Percentiles rank a stretch among this genome's conserved stretches.
These are phyloP conservation scores for Nomada ferruginata DNA, from an alignment of 2,888 invertebrate species.

Conservation along the genomic window DNA sequence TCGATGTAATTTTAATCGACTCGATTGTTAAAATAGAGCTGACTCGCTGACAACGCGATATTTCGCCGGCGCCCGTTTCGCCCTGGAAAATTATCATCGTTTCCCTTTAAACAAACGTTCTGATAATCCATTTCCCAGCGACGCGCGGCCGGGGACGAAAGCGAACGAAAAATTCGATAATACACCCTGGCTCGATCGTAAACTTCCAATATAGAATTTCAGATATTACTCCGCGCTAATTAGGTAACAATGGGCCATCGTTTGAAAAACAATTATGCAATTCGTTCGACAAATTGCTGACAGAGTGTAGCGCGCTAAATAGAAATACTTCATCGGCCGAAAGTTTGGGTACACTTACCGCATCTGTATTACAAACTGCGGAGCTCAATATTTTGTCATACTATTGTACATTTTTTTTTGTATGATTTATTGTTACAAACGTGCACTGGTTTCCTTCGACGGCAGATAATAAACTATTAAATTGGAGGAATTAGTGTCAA, in stretches of 20 bases:
- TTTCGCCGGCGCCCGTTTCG: not conserved
- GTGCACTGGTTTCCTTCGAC: no score
- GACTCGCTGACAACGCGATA: conserved; percentile 12
- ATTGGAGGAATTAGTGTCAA: no score
- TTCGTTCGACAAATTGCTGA: no score
- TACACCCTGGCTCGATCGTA: not conserved
- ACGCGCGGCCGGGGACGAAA: not conserved
- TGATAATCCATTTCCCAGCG: conserved; percentile 18
- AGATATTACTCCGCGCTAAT: not conserved
- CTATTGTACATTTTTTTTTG: no score
- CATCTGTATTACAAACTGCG: no score
- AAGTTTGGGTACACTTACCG: not conserved
- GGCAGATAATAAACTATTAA: no score
- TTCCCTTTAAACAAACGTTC: conserved; percentile 9
- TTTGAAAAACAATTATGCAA: not conserved
- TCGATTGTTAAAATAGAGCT: conserved; percentile 16
- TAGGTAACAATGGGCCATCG: not conserved
- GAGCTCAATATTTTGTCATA: no score
- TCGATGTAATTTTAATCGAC: conserved; percentile 43
- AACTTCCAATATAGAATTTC: not conserved
- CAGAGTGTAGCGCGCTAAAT: not conserved
- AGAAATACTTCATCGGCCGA: not conserved
- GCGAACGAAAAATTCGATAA: conserved; percentile 5
- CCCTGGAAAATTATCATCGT: conserved; percentile 22
- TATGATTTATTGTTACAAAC: no score